Evolutionary conservation across 2,113 vertebrate species (phyloP), one percentile per base, ranked within the genome.

Genomic region (Fregetta grallaria): DNA sequence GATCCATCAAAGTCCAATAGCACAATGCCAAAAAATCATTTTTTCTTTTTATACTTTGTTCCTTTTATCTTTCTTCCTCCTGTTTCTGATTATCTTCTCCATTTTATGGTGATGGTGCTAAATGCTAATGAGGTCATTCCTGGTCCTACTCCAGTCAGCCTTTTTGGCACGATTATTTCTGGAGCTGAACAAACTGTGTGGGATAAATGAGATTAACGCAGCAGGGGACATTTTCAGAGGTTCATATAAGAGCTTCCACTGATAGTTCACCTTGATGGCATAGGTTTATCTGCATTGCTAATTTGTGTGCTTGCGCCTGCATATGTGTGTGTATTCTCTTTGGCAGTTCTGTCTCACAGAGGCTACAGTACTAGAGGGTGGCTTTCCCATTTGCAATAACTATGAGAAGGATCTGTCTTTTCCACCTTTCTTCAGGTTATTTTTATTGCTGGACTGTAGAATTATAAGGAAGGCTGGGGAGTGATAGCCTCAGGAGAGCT

Each of bases 1-100:
- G 85, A 97, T 96, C 90, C 86, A 96, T 97, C 97, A 97, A 97
- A 97, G 92, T 97, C 92, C 47, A 91, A 61, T 58, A 93, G 30
- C 20, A 94, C 68, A 98, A 95, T 94, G 55, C 32, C 23, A 97
- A 91, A 94, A 92, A 95, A 90, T 30, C 53, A 18, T 71, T 72
- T 77, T 79, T 55, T 65, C 77, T 86, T 96, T 86, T 94, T 59
- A 34, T 74, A 85, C 58, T 91, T 90, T 13, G 3, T 74, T 96
- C 49, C 36, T 96, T 98, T 98, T 94, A 92, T 95, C 79, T 94
- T 78, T 56, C 30, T 61, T 96, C 56, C 75, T 87, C 45, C 78
- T 88, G 45, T 86, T 97, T 93, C 89, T 93, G 90, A 90, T 95
- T 91, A 36, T 97, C 79, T 95, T 77, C 80, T 94, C 50, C 32